Conservation (phyloP, 2,797 vertebrate genomes). For the Chaetophractus vellerosus region DNA sequence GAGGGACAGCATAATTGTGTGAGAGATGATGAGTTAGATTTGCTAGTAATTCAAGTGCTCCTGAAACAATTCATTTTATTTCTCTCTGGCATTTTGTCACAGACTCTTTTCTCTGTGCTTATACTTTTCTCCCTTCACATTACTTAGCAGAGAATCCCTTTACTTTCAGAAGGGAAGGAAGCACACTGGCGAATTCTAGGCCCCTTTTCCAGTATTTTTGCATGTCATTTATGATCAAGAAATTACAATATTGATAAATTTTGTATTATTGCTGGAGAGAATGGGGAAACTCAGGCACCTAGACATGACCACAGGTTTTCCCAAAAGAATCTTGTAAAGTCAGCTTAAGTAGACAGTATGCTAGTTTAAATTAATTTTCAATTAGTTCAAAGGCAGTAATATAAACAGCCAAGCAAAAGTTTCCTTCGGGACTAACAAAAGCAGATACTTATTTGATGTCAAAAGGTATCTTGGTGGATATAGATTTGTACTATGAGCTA, state of each 20-base stretch:
- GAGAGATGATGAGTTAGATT: constrained; percentile 68
- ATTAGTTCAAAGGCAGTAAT: constrained; percentile 49
- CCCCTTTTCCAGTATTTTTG: constrained; percentile 26
- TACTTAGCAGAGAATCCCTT: constrained; percentile 10
- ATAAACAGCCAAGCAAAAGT: constrained; percentile 39
- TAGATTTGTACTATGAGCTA: not conserved
- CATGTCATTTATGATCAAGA: not conserved
- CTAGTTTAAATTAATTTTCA: constrained; percentile 66
- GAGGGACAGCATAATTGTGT: not conserved
- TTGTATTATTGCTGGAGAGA: not conserved
- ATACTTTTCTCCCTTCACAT: not conserved
- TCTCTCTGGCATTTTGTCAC: constrained; percentile 45
- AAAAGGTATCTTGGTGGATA: not conserved
- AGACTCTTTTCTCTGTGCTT: not conserved
- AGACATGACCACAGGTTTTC: not conserved
- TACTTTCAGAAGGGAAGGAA: constrained; percentile 52
- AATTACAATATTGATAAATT: constrained; percentile 50
- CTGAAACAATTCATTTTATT: not conserved
- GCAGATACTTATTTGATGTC: not conserved
- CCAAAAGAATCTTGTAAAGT: not conserved
- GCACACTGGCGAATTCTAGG: not conserved
- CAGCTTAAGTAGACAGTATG: constrained; percentile 18
- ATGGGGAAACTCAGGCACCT: not conserved
- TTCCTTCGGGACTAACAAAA: constrained; percentile 40
- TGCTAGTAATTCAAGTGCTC: constrained; percentile 52